These are phyloP conservation scores for Pteruthius melanotis DNA, from an alignment of 2,113 vertebrate species.

Conservation along the genomic window DNA sequence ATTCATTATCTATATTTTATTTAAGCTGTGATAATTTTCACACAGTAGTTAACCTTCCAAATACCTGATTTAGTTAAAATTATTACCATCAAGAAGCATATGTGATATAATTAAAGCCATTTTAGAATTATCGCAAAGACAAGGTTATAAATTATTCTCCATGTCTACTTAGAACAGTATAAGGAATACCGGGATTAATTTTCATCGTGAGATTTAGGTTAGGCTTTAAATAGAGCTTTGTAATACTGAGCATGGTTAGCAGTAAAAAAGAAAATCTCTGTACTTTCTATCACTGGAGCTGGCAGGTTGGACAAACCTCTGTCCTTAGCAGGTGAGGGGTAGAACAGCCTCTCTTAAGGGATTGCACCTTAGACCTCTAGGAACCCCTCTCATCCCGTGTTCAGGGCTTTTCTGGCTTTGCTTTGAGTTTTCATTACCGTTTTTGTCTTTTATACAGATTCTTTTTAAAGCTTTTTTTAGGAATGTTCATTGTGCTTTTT, in stretches of 20 bases:
- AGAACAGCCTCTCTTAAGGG: background rate
- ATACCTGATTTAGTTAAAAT: slow-evolving; percentile 22
- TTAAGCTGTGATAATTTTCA: slow-evolving; percentile 13
- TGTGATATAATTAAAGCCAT: background rate
- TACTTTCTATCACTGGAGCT: background rate
- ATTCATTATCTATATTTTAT: background rate
- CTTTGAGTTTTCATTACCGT: background rate
- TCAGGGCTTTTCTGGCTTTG: background rate
- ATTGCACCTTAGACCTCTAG: background rate
- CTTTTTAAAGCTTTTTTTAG: background rate
- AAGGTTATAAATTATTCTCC: background rate
- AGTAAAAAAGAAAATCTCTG: background rate
- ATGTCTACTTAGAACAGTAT: background rate
- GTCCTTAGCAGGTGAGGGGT: background rate
- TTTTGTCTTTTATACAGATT: background rate
- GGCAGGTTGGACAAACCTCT: background rate
- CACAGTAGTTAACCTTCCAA: background rate
- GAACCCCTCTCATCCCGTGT: background rate
- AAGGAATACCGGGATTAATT: background rate
- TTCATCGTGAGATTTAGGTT: background rate
- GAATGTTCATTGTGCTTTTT: background rate
- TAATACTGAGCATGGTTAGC: background rate
- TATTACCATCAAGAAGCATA: background rate
- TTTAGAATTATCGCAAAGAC: background rate
- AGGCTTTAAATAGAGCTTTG: background rate